Evolutionary conservation across 1,140 invertebrate genomes (phyloP), one percentile per base, ranked within the genome.

Genomic region (Drosophila yakuba): DNA sequence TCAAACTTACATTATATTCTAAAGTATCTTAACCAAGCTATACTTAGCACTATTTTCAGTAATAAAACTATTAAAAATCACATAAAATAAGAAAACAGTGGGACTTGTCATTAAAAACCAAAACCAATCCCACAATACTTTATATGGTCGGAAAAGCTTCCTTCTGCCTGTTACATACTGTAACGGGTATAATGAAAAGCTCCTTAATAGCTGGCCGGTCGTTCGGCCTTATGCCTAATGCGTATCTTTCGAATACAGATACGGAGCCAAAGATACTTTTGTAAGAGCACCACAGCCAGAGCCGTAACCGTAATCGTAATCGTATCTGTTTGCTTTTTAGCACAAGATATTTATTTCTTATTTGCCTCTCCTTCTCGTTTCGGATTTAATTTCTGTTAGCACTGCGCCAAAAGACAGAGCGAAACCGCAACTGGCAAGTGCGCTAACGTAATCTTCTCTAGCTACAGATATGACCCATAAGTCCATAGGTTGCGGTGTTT

Each of bases 261-360:
- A 61, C 39, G 67, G 56, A 64, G 4, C 14, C 38, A 64, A 55
- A 57, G 41, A 54, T 52, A 51, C 36, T 44, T 51, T 59, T 36
- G 38, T 20, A 51, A 32, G 23, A 23, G 32, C 72, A 48, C 28
- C 32, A 32, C 32, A 32, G 32, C 32, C 55, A 32, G 75, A 63
- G 74, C 51, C 73, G 68, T 64, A 64, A 81, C 64, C 74, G 78
- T 75, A 78, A 78, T 63, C 74, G 78, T 75, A 78, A 78, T 63
- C 68, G 80, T 86, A 82, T 89, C 83, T 83, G 64, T 84, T 89
- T 88, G 76, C 68, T 89, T 88, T 88, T 88, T 88, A 88, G 84
- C 84, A 80, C 84, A 88, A 84, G 68, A 43, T 80, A 75, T 79
- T 69, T 51, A 69, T 63, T 57, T 57, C 75, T 57, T 76, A 47